Percentiles rank a stretch among this genome's conserved stretches.
Evolutionary conservation across 2,113 vertebrate species (phyloP).

Genomic region (Xiphophorus hellerii): DNA sequence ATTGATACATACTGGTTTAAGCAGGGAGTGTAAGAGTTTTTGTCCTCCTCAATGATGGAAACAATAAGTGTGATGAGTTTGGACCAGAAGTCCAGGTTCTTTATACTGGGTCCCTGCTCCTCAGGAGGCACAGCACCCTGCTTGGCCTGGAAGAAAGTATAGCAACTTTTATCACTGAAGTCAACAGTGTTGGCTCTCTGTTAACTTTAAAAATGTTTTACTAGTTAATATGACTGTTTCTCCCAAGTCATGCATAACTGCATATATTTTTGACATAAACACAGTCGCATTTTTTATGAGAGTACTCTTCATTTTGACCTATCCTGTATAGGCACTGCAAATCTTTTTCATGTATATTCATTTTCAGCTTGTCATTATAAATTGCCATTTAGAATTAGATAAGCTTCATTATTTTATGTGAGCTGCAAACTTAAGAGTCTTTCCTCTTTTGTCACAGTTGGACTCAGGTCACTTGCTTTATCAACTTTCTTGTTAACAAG

Average conservation of each 20-base stretch:
- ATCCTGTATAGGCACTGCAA: too few species aligned
- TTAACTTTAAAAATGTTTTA: not conserved
- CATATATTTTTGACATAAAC: too few species aligned
- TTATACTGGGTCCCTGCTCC: conserved; percentile 98
- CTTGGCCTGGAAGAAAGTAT: conserved; percentile 82
- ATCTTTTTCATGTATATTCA: too few species aligned
- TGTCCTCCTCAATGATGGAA: conserved; percentile 98
- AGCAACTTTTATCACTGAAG: not conserved
- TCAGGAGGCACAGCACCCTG: conserved; percentile 93
- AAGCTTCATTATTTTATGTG: not conserved
- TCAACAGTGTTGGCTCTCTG: not conserved
- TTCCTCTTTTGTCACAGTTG: too few species aligned
- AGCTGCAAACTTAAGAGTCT: not conserved
- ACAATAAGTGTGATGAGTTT: conserved; percentile 99
- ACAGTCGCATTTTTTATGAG: too few species aligned
- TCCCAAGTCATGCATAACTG: too few species aligned
- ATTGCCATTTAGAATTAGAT: not conserved
- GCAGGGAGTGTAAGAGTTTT: conserved; percentile 97
- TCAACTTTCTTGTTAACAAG: too few species aligned
- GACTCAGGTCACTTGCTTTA: too few species aligned
- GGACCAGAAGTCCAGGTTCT: conserved; percentile 99
- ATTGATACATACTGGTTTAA: conserved; percentile 91
- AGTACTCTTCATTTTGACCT: too few species aligned
- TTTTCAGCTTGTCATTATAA: too few species aligned
- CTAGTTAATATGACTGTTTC: not conserved